Conservation (phyloP, 2,888 invertebrate species). For the Lasioglossum morio region DNA sequence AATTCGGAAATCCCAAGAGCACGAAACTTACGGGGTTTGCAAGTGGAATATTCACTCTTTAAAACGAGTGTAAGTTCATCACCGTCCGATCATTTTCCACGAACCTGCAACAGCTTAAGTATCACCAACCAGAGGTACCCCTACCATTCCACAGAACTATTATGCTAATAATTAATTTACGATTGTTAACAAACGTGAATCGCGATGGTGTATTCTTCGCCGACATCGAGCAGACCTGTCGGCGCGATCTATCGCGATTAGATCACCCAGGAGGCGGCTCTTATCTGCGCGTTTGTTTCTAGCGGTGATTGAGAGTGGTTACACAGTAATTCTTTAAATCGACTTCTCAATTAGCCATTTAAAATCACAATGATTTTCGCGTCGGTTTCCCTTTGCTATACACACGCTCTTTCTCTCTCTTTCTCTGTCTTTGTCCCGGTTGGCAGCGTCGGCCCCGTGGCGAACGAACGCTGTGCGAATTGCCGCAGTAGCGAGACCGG, state of each 20-base stretch:
- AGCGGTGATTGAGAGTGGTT: conserved; percentile 5
- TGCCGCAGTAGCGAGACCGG: conserved; percentile 63
- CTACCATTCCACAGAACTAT: neutral
- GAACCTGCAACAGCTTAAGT: neutral
- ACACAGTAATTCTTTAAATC: conserved; percentile 21
- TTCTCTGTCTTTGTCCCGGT: neutral
- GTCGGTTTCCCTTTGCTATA: conserved; percentile 10
- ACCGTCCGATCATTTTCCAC: neutral
- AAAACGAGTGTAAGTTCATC: neutral
- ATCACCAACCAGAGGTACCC: neutral
- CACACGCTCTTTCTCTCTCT: neutral
- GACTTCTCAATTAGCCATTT: conserved; percentile 22
- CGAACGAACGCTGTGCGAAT: conserved; percentile 22
- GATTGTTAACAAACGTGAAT: neutral
- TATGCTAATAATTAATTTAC: neutral
- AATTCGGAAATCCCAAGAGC: neutral
- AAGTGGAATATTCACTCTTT: neutral
- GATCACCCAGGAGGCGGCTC: neutral
- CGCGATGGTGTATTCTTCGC: neutral
- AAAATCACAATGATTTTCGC: conserved; percentile 31
- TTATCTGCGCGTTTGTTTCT: neutral
- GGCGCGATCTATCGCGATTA: neutral
- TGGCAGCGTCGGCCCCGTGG: conserved; percentile 2
- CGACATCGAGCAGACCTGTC: neutral
- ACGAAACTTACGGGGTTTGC: neutral